These are phyloP conservation scores for Ceratina calcarata DNA, from an alignment of 1,140 invertebrate genomes.

Conservation along the genomic window DNA sequence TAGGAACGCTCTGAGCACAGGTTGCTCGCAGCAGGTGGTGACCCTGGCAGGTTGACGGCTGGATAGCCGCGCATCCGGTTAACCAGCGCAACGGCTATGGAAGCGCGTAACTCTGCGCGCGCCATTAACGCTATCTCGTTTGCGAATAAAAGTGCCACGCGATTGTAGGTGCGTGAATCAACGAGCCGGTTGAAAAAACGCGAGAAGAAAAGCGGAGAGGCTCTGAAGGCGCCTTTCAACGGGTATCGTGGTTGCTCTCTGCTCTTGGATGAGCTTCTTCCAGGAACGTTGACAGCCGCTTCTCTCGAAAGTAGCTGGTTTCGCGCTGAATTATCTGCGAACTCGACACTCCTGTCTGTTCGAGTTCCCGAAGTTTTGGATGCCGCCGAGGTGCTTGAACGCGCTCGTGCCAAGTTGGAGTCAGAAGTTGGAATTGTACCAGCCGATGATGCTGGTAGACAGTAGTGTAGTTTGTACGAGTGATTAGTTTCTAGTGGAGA, in stretches of 20 bases:
- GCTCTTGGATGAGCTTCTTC: background rate
- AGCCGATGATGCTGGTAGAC: background rate
- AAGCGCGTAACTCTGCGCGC: slow-evolving; percentile 75
- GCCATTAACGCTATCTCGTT: slow-evolving; percentile 73
- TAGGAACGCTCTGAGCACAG: slow-evolving; percentile 59
- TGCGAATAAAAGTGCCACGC: slow-evolving; percentile 49
- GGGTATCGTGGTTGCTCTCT: background rate
- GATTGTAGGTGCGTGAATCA: slow-evolving; percentile 65
- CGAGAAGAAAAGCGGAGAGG: slow-evolving; percentile 9
- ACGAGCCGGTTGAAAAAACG: slow-evolving; percentile 48
- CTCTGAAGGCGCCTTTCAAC: background rate
- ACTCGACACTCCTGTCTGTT: slow-evolving; percentile 27
- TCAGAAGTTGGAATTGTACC: background rate
- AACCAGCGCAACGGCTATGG: slow-evolving; percentile 57
- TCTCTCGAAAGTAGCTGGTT: slow-evolving; percentile 23
- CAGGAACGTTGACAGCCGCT: slow-evolving; percentile 30
- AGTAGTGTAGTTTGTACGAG: background rate
- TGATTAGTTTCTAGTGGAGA: slow-evolving; percentile 4
- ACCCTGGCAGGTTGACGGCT: slow-evolving; percentile 57
- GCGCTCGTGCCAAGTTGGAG: background rate
- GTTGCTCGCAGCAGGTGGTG: slow-evolving; percentile 74
- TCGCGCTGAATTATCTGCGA: slow-evolving; percentile 38
- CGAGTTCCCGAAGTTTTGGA: slow-evolving; percentile 27
- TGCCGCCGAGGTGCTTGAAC: background rate
- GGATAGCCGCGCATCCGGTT: slow-evolving; percentile 59